Conservation (phyloP, 1,140 invertebrate genomes). For the Limonius californicus region DNA sequence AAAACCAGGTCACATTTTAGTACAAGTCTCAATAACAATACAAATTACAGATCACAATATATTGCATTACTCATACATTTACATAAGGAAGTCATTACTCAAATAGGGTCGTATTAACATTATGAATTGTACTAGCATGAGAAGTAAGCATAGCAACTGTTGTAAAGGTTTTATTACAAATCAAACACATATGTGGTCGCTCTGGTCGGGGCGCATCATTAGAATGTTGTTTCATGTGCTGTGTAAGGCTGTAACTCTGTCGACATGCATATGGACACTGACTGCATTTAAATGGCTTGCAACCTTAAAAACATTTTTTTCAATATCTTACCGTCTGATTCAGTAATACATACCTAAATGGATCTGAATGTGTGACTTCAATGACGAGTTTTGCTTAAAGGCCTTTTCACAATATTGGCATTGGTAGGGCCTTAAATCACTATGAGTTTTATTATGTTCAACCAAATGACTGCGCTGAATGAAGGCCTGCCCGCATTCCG, state of each 20-base stretch:
- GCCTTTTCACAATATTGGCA: slow-evolving; percentile 39
- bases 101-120: neutral
- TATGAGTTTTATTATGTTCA: slow-evolving; percentile 42
- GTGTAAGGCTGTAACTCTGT: slow-evolving; percentile 20
- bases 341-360: slow-evolving; percentile 38
- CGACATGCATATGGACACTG: slow-evolving; percentile 27
- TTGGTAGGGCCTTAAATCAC: slow-evolving; percentile 41
- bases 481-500: slow-evolving; percentile 38
- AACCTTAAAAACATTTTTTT: slow-evolving; percentile 9
- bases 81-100: too few relatives aligned
- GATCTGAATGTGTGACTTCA: slow-evolving; percentile 38
- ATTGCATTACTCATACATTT: too few relatives aligned
- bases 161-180: slow-evolving; percentile 68
- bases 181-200: slow-evolving; percentile 55
- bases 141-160: slow-evolving; percentile 43
- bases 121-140: slow-evolving; percentile 1
- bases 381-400: slow-evolving; percentile 37
- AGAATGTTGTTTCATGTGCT: slow-evolving; percentile 24
- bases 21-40: too few relatives aligned
- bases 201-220: slow-evolving; percentile 37
- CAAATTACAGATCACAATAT: too few relatives aligned
- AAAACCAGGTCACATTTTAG: too few relatives aligned
- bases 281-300: slow-evolving; percentile 24
- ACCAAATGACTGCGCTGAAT: slow-evolving; percentile 39
- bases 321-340: too few relatives aligned